Evolutionary conservation across 1,140 invertebrate species (phyloP).

Genomic region (Drosophila setifemur): DNA sequence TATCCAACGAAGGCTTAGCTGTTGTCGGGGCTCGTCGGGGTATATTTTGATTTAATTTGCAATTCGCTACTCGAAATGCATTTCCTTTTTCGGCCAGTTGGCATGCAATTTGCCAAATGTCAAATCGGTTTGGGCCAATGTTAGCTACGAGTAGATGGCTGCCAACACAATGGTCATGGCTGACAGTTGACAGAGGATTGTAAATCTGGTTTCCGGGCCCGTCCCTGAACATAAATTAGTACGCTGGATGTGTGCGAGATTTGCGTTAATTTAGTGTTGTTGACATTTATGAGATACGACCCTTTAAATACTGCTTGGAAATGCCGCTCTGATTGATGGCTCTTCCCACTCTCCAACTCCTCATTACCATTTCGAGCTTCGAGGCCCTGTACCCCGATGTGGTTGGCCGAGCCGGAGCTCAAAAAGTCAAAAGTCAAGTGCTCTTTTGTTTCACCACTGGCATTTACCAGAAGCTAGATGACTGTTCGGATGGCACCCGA

Average conservation of each 20-base stretch:
- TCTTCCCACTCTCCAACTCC: constrained; percentile 1
- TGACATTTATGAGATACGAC: constrained; percentile 69
- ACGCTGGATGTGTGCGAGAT: constrained; percentile 9
- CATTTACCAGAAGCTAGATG: constrained; percentile 9
- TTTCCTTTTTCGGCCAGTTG: constrained; percentile 20
- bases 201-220: constrained; percentile 3
- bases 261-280: constrained; percentile 68
- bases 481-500: background rate
- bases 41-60: constrained; percentile 75
- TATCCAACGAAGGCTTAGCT: constrained; percentile 48
- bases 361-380: constrained; percentile 29
- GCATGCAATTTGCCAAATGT: constrained; percentile 59
- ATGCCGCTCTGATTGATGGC: constrained; percentile 52
- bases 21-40: constrained; percentile 42
- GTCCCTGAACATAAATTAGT: constrained; percentile 45
- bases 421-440: constrained; percentile 28
- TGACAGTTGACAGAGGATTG: constrained; percentile 59
- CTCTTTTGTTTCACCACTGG: constrained; percentile 9
- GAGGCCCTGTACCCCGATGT: constrained; percentile 1
- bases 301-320: constrained; percentile 51
- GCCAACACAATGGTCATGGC: constrained; percentile 60
- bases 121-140: constrained; percentile 29
- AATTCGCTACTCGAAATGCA: constrained; percentile 51
- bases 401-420: no score
- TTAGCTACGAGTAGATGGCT: constrained; percentile 34